Evolutionary conservation across 2,888 invertebrate species (phyloP).

Genomic region (Nowickia ferox): DNA sequence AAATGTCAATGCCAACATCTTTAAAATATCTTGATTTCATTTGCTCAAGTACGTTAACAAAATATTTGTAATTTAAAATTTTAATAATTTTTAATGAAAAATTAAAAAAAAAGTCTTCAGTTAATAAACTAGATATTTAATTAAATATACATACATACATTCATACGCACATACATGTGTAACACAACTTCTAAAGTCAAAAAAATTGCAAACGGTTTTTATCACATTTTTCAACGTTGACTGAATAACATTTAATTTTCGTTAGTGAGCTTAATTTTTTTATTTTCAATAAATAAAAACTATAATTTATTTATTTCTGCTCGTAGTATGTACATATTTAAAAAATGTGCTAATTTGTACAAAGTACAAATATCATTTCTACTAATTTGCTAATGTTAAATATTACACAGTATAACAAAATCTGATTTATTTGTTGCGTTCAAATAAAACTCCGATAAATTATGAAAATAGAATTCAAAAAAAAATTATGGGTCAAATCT

Average conservation of each 20-base stretch:
- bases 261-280: too few relatives aligned
- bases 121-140: background rate
- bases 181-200: background rate
- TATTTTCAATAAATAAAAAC: too few relatives aligned
- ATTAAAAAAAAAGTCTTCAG: constrained; percentile 6
- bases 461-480: too few relatives aligned
- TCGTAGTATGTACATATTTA: background rate
- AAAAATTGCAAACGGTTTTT: too few relatives aligned
- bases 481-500: background rate
- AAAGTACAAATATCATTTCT: too few relatives aligned
- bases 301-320: background rate
- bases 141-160: background rate
- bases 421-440: too few relatives aligned
- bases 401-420: too few relatives aligned
- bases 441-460: too few relatives aligned
- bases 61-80: constrained; percentile 58
- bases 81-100: constrained; percentile 24
- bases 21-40: constrained; percentile 17
- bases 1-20: constrained; percentile 69
- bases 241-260: too few relatives aligned
- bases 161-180: background rate
- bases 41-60: constrained; percentile 36
- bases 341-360: too few relatives aligned
- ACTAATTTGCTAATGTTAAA: too few relatives aligned
- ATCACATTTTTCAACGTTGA: too few relatives aligned